Evolutionary conservation across 35 echinoderm and acorn worm species (phyloP).

Genomic region (Chiridota heheva): DNA sequence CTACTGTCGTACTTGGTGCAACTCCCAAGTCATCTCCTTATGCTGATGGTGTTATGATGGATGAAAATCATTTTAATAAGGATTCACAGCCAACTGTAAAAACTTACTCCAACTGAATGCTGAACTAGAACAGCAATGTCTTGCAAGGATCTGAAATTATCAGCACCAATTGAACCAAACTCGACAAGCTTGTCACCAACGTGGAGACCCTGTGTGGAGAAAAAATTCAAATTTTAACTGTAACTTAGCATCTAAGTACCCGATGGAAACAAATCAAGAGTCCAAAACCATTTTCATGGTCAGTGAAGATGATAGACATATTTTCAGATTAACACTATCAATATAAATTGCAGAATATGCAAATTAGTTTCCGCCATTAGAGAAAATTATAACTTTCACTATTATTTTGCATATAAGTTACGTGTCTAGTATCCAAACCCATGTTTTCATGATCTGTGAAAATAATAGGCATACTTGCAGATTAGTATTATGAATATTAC

Average conservation of each 20-base stretch:
- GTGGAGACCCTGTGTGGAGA: constrained; percentile 51
- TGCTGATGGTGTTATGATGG: too few relatives aligned
- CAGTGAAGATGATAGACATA: background rate
- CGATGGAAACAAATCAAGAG: background rate
- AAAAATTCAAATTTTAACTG: background rate
- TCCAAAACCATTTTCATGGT: background rate
- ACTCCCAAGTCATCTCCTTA: too few relatives aligned
- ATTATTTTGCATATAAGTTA: background rate
- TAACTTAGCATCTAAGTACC: background rate
- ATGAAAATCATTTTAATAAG: too few relatives aligned
- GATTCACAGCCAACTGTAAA: too few relatives aligned
- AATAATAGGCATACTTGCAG: background rate
- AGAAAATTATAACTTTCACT: background rate
- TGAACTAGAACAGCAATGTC: constrained; percentile 67
- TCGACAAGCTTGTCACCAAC: constrained; percentile 70
- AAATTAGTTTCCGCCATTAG: background rate
- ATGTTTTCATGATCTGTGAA: background rate
- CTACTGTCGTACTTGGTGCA: too few relatives aligned
- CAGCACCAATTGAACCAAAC: constrained; percentile 68
- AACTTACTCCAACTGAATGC: constrained; percentile 75
- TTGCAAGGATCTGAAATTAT: constrained; percentile 65
- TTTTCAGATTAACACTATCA: background rate
- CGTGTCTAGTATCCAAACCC: background rate
- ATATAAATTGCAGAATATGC: background rate
- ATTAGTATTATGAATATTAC: background rate